These are phyloP conservation scores for Drosophila stalkeri DNA, from an alignment of 2,888 invertebrate genomes.

Conservation along the genomic window DNA sequence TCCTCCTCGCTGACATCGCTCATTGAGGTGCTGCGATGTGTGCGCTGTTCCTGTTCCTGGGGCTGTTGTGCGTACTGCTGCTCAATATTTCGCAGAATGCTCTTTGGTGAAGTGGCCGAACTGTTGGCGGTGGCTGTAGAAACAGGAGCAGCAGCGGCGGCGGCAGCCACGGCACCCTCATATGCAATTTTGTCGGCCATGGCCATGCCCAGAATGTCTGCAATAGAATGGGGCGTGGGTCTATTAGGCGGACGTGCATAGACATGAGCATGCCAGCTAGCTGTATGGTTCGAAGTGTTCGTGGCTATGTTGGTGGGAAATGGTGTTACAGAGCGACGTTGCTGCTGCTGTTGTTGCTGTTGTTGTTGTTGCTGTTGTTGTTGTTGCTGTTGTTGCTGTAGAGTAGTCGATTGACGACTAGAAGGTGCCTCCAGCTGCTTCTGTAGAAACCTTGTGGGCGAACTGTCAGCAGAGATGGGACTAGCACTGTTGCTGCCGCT, in stretches of 20 bases:
- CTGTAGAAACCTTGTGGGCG: slow-evolving; percentile 79
- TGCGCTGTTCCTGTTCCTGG: slow-evolving; percentile 73
- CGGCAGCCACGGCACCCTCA: slow-evolving; percentile 31
- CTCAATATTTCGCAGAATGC: slow-evolving; percentile 82
- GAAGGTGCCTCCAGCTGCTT: slow-evolving; percentile 78
- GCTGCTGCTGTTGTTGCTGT: slow-evolving; percentile 43
- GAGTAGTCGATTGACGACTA: slow-evolving; percentile 34
- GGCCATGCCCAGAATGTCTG: slow-evolving; percentile 91
- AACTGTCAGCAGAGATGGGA: slow-evolving; percentile 57
- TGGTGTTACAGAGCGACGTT: slow-evolving; percentile 45
- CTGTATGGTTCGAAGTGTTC: slow-evolving; percentile 30
- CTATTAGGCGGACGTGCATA: slow-evolving; percentile 92
- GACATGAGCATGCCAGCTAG: slow-evolving; percentile 95
- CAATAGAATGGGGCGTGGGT: slow-evolving; percentile 94
- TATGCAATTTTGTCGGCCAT: slow-evolving; percentile 46
- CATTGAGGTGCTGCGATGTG: slow-evolving; percentile 79
- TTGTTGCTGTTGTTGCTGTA: background rate
- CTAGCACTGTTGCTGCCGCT: slow-evolving; percentile 42
- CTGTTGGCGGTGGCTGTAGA: slow-evolving; percentile 37
- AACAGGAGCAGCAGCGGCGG: slow-evolving; percentile 10
- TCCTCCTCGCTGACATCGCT: slow-evolving; percentile 86
- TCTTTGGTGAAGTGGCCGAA: slow-evolving; percentile 83
- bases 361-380: slow-evolving; percentile 40
- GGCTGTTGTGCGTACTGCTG: slow-evolving; percentile 79
- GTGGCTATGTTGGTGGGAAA: slow-evolving; percentile 39